Base-by-base conservation (phyloP, 1,140 invertebrate species). In the Sesamia nonagrioides region DNA sequence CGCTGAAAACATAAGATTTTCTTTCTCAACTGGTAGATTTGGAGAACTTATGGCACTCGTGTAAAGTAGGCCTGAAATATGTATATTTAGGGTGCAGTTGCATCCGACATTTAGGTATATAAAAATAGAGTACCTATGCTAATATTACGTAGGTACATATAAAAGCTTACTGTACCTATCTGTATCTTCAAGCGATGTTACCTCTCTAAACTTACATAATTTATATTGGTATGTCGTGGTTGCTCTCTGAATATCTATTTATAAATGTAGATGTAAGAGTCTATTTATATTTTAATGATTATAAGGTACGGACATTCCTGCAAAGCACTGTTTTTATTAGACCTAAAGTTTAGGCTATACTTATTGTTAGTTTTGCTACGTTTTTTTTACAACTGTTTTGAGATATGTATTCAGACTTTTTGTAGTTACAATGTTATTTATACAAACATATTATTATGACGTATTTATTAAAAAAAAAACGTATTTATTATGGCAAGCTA, bases 291-390 rank as follows among this genome's bases (percentile, higher is more conserved):
- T 75, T 74, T 61, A 61, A 27, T 35, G 7, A 63, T 63, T 17
- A 61, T 63, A 75, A 61, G 42, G 63, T 68, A 75, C 73, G 17
- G 40, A 75, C 73, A 75, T 75, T 75, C 73, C 73, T 75, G 63
- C 58, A 33, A 75, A 75, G 56, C 56, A 61, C 42, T 75, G 58
- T 61, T 48, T 71, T 73, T 56, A 72, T 56, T 66, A 74, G 18
- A 45, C 72, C 35, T 74, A 60, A 74, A 48, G 40, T 50, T 75
- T 35, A 75, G 58, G 71, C 52, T 40, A 27, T 60, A 73, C 6
- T 71, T 73, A 50, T 73, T 27, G 27, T 27, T 73, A 73, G 54
- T 73, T 73, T 73, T 73, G 71, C 71, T 73, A 73, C 71, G 33
- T 42, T 73, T 42, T 60, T 71, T 58, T 73, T 58, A 58, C 54